Percentiles rank a stretch among this genome's conserved stretches.
Conservation (phyloP, 2,113 vertebrate genomes). For the Coracopsis vasa region DNA sequence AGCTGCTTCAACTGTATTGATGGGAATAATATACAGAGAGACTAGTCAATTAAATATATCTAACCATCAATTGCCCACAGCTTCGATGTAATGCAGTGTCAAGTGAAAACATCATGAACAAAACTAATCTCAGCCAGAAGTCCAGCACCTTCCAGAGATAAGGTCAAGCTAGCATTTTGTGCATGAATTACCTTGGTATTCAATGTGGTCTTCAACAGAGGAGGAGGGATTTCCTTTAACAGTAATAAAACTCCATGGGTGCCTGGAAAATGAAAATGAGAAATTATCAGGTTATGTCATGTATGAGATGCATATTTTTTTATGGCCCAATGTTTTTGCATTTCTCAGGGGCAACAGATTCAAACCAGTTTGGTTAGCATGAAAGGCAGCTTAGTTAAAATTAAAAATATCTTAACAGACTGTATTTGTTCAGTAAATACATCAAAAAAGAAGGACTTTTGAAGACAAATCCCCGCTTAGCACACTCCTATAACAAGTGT, state of each 20-base stretch:
- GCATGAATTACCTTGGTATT: conserved; percentile 85
- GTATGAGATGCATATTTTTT: background rate
- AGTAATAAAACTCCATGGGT: conserved; percentile 93
- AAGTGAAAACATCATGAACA: background rate
- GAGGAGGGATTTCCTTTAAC: conserved; percentile 84
- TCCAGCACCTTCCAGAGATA: background rate
- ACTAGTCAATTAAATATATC: background rate
- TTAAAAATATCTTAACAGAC: background rate
- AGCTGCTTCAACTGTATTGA: background rate
- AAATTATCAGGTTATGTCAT: background rate
- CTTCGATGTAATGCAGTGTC: background rate
- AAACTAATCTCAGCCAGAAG: background rate
- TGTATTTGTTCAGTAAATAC: background rate
- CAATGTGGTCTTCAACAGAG: conserved; percentile 87
- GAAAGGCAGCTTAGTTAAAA: background rate
- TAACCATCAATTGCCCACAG: background rate
- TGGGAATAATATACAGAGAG: background rate
- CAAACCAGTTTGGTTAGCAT: background rate
- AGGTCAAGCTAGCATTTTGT: background rate
- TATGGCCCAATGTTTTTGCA: background rate
- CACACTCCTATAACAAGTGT: background rate
- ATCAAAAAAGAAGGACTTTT: background rate
- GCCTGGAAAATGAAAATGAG: conserved; percentile 72
- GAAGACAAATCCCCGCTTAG: background rate
- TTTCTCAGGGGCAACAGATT: background rate